Base-by-base conservation (phyloP, 2,113 vertebrate genomes). In the Patagioenas fasciata region DNA sequence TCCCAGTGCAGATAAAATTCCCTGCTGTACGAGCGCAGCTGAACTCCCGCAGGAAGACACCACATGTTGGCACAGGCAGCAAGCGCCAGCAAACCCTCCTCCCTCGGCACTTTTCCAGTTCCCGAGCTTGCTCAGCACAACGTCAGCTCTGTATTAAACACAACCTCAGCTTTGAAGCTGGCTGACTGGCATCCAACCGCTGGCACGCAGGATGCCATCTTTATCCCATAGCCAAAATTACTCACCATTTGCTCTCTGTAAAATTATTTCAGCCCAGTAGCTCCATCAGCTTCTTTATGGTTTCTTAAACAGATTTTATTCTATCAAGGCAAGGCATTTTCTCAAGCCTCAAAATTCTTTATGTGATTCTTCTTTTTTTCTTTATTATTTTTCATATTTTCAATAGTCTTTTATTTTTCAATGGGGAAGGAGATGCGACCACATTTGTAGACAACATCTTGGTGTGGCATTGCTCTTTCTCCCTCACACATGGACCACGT, bases 101-200 rank as follows among this genome's bases (percentile, higher is more conserved):
- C 81, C 26, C 80, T 28, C 4, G 0, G 77, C 60, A 31, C 18
- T 16, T 51, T n/a, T 40, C 47, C 65, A 4, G 0, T 31, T 50
- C 85, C 51, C 60, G 9, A 1, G 60, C 78, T 93, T 58, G 36
- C 85, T 85, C 73, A 95, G 91, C 78, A 79, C 56, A 38, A 32
- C 26, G 8, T 21, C 92, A 74, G 61, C 42, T 65, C 88, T 10
- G 16, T 29, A 10, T 50, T 29, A 69, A 84, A 23, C 69, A 48
- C 72, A 58, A 0, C n/a, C 38, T 57, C 70, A 66, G 69, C 34
- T 74, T 16, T 24, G 79, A 71, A 60, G 57, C 61, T 71, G 47
- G 9, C 42, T 89, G 88, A 15, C 48, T 78, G 80, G 34, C 47
- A 9, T 24, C n/a, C 69, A 18, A 11, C 26, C 0, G 0, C 3